These are phyloP conservation scores for Agriopis leucophaearia DNA, from an alignment of 2,888 invertebrate genomes.

Conservation along the genomic window DNA sequence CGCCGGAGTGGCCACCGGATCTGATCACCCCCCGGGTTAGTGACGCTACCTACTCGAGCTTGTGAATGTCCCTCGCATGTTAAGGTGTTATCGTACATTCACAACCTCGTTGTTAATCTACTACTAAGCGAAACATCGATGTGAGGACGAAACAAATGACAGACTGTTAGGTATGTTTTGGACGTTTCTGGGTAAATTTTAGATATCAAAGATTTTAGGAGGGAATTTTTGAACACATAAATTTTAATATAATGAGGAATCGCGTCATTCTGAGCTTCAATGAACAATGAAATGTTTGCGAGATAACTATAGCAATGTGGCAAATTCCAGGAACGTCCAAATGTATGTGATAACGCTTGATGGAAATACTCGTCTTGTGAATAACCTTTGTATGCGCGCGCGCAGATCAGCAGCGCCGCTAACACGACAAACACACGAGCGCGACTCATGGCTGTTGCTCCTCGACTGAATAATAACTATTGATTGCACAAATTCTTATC, in stretches of 20 bases:
- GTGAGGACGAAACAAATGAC: slow-evolving; percentile 55
- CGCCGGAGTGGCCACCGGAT: slow-evolving; percentile 28
- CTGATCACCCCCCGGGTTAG: slow-evolving; percentile 47
- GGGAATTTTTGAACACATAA: not conserved
- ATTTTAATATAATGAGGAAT: not conserved
- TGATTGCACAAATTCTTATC: slow-evolving; percentile 3
- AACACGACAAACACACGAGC: slow-evolving; percentile 58
- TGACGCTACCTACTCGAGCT: slow-evolving; percentile 48
- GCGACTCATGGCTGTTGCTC: slow-evolving; percentile 52
- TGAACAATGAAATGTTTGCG: slow-evolving; percentile 13
- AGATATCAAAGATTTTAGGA: too few species aligned
- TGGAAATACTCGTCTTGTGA: slow-evolving; percentile 28
- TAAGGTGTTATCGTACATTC: slow-evolving; percentile 55
- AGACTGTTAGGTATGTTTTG: slow-evolving; percentile 44
- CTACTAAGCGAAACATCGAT: slow-evolving; percentile 57
- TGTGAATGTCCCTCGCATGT: slow-evolving; percentile 51
- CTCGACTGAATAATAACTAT: slow-evolving; percentile 24
- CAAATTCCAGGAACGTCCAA: slow-evolving; percentile 55
- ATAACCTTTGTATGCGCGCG: slow-evolving; percentile 66
- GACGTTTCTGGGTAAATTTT: slow-evolving; percentile 2
- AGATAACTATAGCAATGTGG: not conserved
- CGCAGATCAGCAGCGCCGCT: slow-evolving; percentile 59
- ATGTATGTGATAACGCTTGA: slow-evolving; percentile 48
- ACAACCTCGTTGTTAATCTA: slow-evolving; percentile 67
- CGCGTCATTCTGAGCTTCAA: slow-evolving; percentile 3